Conservation (phyloP, 1,140 invertebrate genomes). For the Agrypnia vestita region DNA sequence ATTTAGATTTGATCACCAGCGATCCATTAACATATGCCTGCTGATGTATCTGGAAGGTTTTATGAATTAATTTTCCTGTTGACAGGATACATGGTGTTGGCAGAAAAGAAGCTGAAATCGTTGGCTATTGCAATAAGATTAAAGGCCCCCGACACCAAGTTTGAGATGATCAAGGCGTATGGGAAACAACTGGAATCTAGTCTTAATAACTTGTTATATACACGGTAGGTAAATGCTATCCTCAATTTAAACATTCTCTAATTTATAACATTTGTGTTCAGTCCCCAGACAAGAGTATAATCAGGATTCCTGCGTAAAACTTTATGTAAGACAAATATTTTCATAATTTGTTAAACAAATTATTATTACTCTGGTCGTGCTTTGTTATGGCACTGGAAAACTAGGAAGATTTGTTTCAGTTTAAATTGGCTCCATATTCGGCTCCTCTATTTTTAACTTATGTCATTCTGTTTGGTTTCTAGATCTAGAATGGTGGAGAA, state of each 20-base stretch:
- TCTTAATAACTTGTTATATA: constrained; percentile 74
- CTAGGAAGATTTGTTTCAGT: too few species aligned
- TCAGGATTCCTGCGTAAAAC: too few species aligned
- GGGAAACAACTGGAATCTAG: constrained; percentile 82
- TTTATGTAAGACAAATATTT: too few species aligned
- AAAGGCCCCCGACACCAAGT: constrained; percentile 82
- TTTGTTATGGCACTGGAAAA: too few species aligned
- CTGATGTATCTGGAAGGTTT: too few species aligned
- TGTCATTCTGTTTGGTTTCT: constrained; percentile 64
- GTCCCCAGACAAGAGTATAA: too few species aligned
- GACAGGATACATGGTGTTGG: constrained; percentile 79
- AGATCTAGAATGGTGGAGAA: constrained; percentile 83
- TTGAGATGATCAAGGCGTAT: constrained; percentile 85
- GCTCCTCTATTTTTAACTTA: too few species aligned
- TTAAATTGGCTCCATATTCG: not conserved
- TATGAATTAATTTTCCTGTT: constrained; percentile 62
- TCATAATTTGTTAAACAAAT: too few species aligned
- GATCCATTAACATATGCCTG: too few species aligned
- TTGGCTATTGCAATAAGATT: constrained; percentile 83
- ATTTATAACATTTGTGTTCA: too few species aligned
- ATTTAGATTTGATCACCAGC: too few species aligned
- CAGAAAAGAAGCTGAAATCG: constrained; percentile 85
- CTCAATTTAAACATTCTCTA: not conserved
- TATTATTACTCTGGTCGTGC: too few species aligned
- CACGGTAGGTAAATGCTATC: constrained; percentile 63